These are phyloP conservation scores for Pteria penguin DNA, from an alignment of 2,888 invertebrate genomes.

Conservation along the genomic window DNA sequence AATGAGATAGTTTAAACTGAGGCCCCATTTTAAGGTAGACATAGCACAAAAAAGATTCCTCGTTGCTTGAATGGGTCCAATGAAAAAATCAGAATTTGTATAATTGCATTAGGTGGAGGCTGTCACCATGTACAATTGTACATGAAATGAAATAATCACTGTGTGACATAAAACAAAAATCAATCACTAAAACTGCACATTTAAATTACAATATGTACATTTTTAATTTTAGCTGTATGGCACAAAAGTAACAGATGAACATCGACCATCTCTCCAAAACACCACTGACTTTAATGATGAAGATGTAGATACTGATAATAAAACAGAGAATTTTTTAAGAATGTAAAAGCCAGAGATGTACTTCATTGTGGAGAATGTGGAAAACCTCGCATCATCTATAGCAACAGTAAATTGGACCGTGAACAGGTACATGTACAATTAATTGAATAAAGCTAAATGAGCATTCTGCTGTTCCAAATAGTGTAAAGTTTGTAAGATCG, in stretches of 20 bases:
- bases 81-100: too few relatives aligned
- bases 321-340: constrained; percentile 23
- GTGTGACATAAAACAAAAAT: too few relatives aligned
- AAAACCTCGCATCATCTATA: constrained; percentile 21
- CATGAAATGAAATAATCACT: too few relatives aligned
- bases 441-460: too few relatives aligned
- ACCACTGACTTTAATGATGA: background rate
- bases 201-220: background rate
- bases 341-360: constrained; percentile 16
- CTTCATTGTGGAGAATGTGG: constrained; percentile 17
- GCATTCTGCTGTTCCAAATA: too few relatives aligned
- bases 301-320: constrained; percentile 5
- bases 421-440: too few relatives aligned
- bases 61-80: too few relatives aligned
- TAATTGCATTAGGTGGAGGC: too few relatives aligned
- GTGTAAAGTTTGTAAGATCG: too few relatives aligned
- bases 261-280: constrained; percentile 14
- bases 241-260: constrained; percentile 7
- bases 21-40: background rate
- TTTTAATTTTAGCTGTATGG: constrained; percentile 17
- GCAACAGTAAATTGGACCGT: constrained; percentile 4
- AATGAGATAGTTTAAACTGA: too few relatives aligned
- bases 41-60: background rate
- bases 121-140: too few relatives aligned
- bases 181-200: too few relatives aligned